Evolutionary conservation across 2,797 vertebrate species (phyloP).

Genomic region (Betta splendens): DNA sequence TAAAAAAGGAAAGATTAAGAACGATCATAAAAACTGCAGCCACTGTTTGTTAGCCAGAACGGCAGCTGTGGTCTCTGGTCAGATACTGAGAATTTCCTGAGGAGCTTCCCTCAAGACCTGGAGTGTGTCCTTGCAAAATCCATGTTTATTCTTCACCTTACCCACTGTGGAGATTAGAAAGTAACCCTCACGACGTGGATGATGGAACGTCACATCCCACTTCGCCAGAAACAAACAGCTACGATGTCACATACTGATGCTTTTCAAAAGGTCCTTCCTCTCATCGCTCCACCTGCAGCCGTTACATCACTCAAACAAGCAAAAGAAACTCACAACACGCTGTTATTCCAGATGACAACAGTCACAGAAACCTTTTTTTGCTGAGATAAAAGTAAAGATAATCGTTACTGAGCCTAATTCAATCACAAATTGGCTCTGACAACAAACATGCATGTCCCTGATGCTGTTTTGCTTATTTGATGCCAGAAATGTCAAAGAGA

Average conservation of each 20-base stretch:
- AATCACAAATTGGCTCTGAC: conserved; percentile 35
- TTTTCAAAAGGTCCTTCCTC: conserved; percentile 32
- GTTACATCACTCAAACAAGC: conserved; percentile 30
- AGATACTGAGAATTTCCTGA: conserved; percentile 72
- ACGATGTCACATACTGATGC: conserved; percentile 66
- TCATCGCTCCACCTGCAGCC: conserved; percentile 29
- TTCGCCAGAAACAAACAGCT: conserved; percentile 65
- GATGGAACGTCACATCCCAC: conserved; percentile 49
- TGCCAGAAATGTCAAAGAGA: conserved; percentile 54
- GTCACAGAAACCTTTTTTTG: conserved; percentile 36
- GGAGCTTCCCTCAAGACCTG: conserved; percentile 63
- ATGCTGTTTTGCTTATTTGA: conserved; percentile 48
- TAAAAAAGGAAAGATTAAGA: conserved; percentile 71
- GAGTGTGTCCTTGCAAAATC: conserved; percentile 64
- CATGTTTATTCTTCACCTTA: conserved; percentile 53
- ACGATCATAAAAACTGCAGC: conserved; percentile 74
- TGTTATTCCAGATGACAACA: conserved; percentile 32
- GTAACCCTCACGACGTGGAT: conserved; percentile 46
- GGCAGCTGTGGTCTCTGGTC: conserved; percentile 67
- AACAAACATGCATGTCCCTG: conserved; percentile 50
- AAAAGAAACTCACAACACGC: conserved; percentile 25
- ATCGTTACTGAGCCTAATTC: conserved; percentile 40
- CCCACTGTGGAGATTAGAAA: conserved; percentile 35
- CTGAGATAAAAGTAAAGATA: conserved; percentile 28
- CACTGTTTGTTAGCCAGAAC: conserved; percentile 63